Evolutionary conservation across 2,888 invertebrate species (phyloP).

Genomic region (Iselma pallidipennis): DNA sequence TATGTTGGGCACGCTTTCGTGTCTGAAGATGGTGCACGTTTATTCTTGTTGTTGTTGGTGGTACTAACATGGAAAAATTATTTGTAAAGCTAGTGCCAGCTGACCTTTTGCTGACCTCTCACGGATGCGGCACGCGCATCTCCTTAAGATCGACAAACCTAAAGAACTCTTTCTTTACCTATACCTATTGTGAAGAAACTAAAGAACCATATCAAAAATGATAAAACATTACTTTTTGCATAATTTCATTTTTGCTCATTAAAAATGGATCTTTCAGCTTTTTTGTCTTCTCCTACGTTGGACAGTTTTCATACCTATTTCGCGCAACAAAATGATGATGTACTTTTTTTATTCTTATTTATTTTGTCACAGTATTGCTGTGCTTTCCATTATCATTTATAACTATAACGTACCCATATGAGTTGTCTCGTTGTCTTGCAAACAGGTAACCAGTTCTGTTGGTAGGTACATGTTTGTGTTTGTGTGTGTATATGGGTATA

Average conservation of each 20-base stretch:
- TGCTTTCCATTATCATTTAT: neutral
- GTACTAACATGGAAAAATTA: constrained; percentile 5
- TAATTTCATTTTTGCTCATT: too few relatives aligned
- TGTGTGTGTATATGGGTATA: neutral
- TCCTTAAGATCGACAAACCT: constrained; percentile 18
- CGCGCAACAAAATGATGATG: too few relatives aligned
- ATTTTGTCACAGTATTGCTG: neutral
- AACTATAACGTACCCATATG: neutral
- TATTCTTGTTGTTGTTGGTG: constrained; percentile 12
- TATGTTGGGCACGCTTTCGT: constrained; percentile 8
- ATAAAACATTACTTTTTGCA: too few relatives aligned
- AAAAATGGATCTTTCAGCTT: too few relatives aligned
- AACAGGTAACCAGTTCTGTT: neutral
- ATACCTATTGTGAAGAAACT: neutral
- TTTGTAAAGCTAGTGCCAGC: constrained; percentile 31
- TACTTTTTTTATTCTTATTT: too few relatives aligned
- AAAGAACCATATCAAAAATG: neutral
- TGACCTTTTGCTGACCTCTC: constrained; percentile 39
- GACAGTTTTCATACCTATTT: too few relatives aligned
- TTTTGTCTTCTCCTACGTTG: too few relatives aligned
- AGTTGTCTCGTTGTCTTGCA: neutral
- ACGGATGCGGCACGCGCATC: constrained; percentile 41
- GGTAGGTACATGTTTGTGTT: neutral
- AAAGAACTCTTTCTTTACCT: too few relatives aligned
- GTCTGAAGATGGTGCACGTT: constrained; percentile 2